Percentiles rank a stretch among this genome's conserved stretches.
Conservation (phyloP, 2,113 vertebrate genomes). For the Perccottus glenii region DNA sequence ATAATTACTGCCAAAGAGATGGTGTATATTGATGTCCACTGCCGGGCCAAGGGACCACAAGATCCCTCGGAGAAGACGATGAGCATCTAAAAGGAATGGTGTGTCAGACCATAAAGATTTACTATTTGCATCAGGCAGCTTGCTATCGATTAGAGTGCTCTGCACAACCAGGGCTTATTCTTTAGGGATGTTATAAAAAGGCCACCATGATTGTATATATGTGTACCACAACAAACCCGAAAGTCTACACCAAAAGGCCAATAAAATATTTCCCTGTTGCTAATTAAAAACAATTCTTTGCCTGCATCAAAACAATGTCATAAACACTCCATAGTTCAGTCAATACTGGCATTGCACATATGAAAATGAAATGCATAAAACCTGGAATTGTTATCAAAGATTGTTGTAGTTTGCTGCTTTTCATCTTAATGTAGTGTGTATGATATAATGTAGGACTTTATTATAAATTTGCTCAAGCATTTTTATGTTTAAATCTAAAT, state of each 20-base stretch:
- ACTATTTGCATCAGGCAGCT: slow-evolving; percentile 43
- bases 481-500: too few species aligned
- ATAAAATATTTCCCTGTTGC: neutral
- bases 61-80: slow-evolving; percentile 42
- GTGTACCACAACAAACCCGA: neutral
- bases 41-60: slow-evolving; percentile 27
- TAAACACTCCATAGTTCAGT: neutral
- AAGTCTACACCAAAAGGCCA: neutral
- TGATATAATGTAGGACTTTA: too few species aligned
- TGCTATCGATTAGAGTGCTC: slow-evolving; percentile 51
- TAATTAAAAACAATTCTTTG: neutral
- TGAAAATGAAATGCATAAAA: neutral
- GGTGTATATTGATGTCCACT: slow-evolving; percentile 59
- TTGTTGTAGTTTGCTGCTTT: too few species aligned
- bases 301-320: too few species aligned
- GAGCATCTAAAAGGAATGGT: slow-evolving; percentile 49
- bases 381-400: too few species aligned
- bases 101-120: slow-evolving; percentile 67
- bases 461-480: too few species aligned
- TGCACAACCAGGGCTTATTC: slow-evolving; percentile 13
- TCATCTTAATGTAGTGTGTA: too few species aligned
- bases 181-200: slow-evolving; percentile 27
- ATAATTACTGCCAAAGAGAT: slow-evolving; percentile 55
- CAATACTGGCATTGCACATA: neutral
- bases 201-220: slow-evolving; percentile 3